Evolutionary conservation across 2,797 vertebrate genomes (phyloP).

Genomic region (Muscicapa comitata): DNA sequence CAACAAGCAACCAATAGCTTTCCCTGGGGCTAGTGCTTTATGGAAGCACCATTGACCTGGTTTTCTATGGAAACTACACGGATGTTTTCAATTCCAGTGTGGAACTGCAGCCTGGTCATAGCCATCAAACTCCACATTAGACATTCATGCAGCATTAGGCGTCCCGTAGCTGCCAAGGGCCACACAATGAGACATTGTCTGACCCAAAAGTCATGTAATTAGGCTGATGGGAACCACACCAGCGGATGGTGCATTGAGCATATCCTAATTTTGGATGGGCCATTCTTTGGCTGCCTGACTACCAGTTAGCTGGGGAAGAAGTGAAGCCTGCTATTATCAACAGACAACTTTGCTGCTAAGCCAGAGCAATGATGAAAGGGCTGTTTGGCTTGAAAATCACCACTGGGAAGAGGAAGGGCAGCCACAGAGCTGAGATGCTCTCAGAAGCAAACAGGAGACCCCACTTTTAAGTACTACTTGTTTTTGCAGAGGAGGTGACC

Average conservation of each 20-base stretch:
- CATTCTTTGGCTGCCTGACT: constrained; percentile 39
- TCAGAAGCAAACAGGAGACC: not conserved
- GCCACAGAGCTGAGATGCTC: not conserved
- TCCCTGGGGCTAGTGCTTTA: not conserved
- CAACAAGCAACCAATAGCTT: not conserved
- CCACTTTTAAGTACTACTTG: not conserved
- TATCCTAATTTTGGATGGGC: constrained; percentile 42
- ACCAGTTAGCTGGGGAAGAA: constrained; percentile 35
- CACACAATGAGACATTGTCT: constrained; percentile 64
- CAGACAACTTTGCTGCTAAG: constrained; percentile 18
- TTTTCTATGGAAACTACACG: constrained; percentile 50
- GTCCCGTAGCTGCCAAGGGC: constrained; percentile 27
- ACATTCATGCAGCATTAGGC: constrained; percentile 54
- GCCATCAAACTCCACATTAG: constrained; percentile 53
- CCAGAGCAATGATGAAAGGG: not conserved
- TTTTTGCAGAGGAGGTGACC: not conserved
- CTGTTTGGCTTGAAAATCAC: not conserved
- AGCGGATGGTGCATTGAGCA: constrained; percentile 6
- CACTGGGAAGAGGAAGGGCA: not conserved
- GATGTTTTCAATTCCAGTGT: constrained; percentile 49
- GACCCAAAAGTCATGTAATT: constrained; percentile 60
- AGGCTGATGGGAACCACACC: constrained; percentile 48
- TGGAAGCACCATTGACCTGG: constrained; percentile 45
- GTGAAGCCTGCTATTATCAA: not conserved
- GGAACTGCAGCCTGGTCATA: not conserved